Evolutionary conservation across 2,888 invertebrate species (phyloP).

Genomic region (Dendrolimus pini): DNA sequence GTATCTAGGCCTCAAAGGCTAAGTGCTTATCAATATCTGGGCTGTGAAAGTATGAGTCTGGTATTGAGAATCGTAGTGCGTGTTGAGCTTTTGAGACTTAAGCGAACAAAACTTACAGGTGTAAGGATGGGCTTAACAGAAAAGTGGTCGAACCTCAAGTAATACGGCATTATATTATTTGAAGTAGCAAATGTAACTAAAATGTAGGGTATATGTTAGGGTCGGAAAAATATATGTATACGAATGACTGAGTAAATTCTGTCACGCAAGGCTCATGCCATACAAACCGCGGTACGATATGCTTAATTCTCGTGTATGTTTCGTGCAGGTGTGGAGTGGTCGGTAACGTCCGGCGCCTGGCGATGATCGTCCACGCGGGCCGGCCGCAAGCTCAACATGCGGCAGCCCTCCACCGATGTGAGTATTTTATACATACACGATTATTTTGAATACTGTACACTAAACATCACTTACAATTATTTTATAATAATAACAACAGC

Average conservation of each 20-base stretch:
- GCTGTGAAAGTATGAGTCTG: too few species aligned
- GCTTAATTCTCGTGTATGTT: constrained; percentile 8
- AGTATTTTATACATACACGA: constrained; percentile 19
- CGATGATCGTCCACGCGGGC: constrained; percentile 67
- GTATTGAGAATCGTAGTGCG: too few species aligned
- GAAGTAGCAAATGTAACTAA: not conserved
- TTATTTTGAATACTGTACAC: too few species aligned
- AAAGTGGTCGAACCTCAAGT: too few species aligned
- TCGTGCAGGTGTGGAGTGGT: constrained; percentile 43
- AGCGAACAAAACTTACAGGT: too few species aligned
- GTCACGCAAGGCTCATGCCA: not conserved
- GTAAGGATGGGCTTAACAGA: too few species aligned
- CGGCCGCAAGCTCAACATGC: constrained; percentile 68
- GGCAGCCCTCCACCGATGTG: constrained; percentile 68
- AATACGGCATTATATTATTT: too few species aligned
- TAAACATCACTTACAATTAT: too few species aligned
- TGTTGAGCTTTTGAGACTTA: too few species aligned
- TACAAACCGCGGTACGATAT: not conserved
- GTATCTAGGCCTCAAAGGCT: too few species aligned
- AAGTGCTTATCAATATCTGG: too few species aligned
- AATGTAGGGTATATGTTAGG: not conserved
- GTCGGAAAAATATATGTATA: not conserved
- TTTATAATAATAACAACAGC: too few species aligned
- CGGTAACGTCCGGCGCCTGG: constrained; percentile 50
- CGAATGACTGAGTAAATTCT: not conserved